Base-by-base conservation (phyloP, 2,797 vertebrate species). In the Antrozous pallidus region DNA sequence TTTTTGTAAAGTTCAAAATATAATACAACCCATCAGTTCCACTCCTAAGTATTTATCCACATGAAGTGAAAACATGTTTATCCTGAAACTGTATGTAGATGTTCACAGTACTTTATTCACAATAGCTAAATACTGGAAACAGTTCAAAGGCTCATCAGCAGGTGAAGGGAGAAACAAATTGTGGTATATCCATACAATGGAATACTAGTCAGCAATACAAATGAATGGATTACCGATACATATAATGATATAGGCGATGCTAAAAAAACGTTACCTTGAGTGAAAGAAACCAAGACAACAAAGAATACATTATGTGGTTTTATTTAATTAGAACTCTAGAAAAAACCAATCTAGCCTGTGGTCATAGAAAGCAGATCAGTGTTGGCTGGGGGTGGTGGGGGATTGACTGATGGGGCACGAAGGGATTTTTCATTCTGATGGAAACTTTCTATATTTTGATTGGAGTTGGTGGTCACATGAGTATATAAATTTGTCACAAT, bases 1-100 rank as follows among this genome's bases (percentile, higher is more conserved):
- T 79, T 75, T 75, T 86, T 73, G 56, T 73, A n/a, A 40, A 65
- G 33, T 87, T 86, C 70, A 82, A 91, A 54, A 88, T 56, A n/a
- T 8, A 14, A 16, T 33, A 54, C 61, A 47, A 61, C 12, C 49
- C 6, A 5, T n/a, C 1, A 2, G 5, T 92, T 88, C 71, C 16
- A 78, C 24, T 80, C 33, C 58, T 63, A 36, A 49, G n/a, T 81
- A 69, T 79, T 75, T 94, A 77, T 8, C 18, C 33, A 77, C 2
- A 0, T 91, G 65, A 92, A 45, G 45, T 51, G 56, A 83, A 94
- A 80, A 14, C 22, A 26, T 14, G 4, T 75, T 56, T 22, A 85
- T 73, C 38, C 75, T 74, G 80, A 91, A 75, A 91, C 1, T 93
- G 6, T 11, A 42, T 22, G 6, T 93, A 40, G 58, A 93, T 10